Evolutionary conservation across 2,113 vertebrate species (phyloP).

Genomic region (Cyanoderma ruficeps): DNA sequence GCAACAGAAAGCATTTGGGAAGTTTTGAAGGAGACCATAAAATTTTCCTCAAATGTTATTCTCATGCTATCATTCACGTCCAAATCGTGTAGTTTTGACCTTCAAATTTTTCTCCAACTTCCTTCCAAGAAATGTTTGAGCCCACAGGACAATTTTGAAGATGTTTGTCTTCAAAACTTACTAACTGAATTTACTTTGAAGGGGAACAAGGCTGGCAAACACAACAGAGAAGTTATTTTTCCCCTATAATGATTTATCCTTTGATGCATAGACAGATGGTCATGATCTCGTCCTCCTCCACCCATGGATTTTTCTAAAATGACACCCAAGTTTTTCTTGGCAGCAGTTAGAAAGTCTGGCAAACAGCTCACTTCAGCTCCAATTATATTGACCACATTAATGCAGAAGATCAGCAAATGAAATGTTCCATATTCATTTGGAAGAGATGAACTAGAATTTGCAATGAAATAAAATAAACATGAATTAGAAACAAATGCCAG

Average conservation of each 20-base stretch:
- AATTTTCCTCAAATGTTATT: not conserved
- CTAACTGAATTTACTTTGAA: constrained; percentile 35
- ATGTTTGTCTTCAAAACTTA: constrained; percentile 15
- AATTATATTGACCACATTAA: constrained; percentile 80
- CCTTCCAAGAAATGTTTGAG: not conserved
- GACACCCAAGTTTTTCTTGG: constrained; percentile 83
- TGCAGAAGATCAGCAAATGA: constrained; percentile 76
- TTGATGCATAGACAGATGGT: constrained; percentile 75
- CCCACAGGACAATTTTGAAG: constrained; percentile 36
- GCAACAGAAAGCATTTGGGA: not conserved
- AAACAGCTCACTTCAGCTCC: constrained; percentile 76
- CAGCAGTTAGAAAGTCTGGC: constrained; percentile 77
- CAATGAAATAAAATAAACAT: constrained; percentile 62
- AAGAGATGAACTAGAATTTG: constrained; percentile 73
- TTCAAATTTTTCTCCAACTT: not conserved
- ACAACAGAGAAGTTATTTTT: constrained; percentile 44
- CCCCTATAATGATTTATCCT: constrained; percentile 51
- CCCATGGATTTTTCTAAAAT: constrained; percentile 79
- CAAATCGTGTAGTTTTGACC: not conserved
- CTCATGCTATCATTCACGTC: constrained; percentile 8
- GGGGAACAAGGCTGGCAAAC: constrained; percentile 31
- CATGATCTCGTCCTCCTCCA: constrained; percentile 75
- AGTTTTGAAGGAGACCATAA: not conserved
- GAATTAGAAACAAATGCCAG: constrained; percentile 61
- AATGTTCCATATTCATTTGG: constrained; percentile 74